These are phyloP conservation scores for Canis aureus DNA, from an alignment of 2,113 vertebrate species.

Conservation along the genomic window DNA sequence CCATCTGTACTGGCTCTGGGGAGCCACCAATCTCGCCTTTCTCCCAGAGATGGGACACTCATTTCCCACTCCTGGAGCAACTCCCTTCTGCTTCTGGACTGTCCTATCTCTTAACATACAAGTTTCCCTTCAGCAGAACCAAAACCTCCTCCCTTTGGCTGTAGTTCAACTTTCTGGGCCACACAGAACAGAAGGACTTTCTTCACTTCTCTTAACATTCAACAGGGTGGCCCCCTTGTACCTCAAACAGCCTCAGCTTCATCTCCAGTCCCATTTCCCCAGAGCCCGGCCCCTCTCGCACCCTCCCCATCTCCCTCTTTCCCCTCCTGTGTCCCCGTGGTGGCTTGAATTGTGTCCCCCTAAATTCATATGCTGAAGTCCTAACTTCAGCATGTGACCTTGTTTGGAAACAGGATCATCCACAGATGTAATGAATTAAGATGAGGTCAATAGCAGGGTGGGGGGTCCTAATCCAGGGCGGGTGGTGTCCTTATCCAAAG, in stretches of 20 bases:
- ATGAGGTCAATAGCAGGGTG: not conserved
- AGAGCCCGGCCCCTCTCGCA: not conserved
- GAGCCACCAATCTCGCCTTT: too few relatives aligned
- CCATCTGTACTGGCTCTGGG: not conserved
- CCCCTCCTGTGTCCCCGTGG: accelerated
- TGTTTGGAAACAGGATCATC: not conserved
- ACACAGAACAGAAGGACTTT: not conserved
- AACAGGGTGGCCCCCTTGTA: not conserved
- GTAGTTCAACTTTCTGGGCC: not conserved
- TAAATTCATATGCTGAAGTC: not conserved
- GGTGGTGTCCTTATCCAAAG: not conserved
- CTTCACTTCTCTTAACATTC: not conserved
- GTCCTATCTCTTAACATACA: not conserved
- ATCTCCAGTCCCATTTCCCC: not conserved
- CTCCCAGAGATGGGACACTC: not conserved
- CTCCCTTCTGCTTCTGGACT: not conserved
- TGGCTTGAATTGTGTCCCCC: not conserved
- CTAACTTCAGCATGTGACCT: not conserved
- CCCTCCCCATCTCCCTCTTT: not conserved
- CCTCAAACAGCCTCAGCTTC: not conserved
- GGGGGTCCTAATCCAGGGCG: not conserved
- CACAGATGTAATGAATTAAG: not conserved
- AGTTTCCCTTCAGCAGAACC: not conserved
- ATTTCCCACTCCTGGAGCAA: not conserved
- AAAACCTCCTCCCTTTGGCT: not conserved